Percentiles rank a stretch among this genome's conserved stretches.
phyloP scores from a whole-genome alignment of 2,888 invertebrate species.

The Tenthredo scrophulariae region DNA sequence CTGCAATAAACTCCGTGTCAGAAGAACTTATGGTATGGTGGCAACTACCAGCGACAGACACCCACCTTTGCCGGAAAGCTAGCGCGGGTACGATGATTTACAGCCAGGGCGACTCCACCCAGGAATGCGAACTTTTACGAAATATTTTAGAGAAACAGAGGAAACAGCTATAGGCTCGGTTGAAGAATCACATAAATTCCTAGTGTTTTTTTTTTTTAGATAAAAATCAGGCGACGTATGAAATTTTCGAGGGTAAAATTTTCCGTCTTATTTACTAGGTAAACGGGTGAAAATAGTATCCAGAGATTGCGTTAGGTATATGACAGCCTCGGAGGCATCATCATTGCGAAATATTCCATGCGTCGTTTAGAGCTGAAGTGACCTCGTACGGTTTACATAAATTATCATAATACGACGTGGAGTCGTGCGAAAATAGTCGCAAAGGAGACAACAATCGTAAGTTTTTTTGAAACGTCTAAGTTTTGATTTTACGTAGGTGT shows the following conservation, averaged over 20 bases:
- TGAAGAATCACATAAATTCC: background rate
- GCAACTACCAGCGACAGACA: slow-evolving; percentile 71
- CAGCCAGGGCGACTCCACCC: slow-evolving; percentile 71
- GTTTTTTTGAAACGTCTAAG: background rate
- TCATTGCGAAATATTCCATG: slow-evolving; percentile 44
- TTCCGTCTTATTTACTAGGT: too few relatives aligned
- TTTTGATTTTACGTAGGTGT: slow-evolving; percentile 31
- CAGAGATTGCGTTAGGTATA: background rate
- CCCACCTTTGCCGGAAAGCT: slow-evolving; percentile 65
- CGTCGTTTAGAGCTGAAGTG: slow-evolving; percentile 10
- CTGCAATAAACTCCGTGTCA: slow-evolving; percentile 76
- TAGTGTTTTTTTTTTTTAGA: background rate
- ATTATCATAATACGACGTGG: slow-evolving; percentile 47
- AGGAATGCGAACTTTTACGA: slow-evolving; percentile 76
- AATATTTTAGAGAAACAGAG: slow-evolving; percentile 67
- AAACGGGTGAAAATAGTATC: background rate
- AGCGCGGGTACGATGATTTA: slow-evolving; percentile 64
- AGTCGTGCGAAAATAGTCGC: slow-evolving; percentile 33
- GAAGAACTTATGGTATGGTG: slow-evolving; percentile 71
- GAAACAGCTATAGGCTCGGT: background rate
- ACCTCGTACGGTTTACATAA: slow-evolving; percentile 53
- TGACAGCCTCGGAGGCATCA: background rate
- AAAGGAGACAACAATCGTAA: slow-evolving; percentile 43
- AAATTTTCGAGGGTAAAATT: background rate
- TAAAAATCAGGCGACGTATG: background rate